Conservation (phyloP, 2,888 invertebrate species). For the Megalurothrips usitatus region DNA sequence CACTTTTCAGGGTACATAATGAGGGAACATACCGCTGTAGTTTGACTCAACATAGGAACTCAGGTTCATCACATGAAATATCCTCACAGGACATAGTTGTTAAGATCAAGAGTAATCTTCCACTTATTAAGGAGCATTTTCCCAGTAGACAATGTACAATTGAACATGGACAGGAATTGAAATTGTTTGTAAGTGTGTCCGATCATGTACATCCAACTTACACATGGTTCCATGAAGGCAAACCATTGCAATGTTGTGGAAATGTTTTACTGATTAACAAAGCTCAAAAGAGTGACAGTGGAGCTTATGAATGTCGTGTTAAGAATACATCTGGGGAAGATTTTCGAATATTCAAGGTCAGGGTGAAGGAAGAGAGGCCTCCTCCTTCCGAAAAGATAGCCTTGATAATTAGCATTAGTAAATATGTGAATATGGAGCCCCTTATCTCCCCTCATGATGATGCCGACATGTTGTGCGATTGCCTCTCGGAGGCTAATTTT, state of each 20-base stretch:
- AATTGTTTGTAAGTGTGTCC: background rate
- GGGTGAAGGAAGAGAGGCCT: background rate
- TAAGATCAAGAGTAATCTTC: background rate
- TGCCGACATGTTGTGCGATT: background rate
- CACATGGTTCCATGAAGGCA: background rate
- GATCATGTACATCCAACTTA: background rate
- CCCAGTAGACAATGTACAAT: background rate
- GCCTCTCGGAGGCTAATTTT: background rate
- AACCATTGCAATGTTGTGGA: background rate
- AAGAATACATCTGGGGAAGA: background rate
- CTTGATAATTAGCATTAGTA: background rate
- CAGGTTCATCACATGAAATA: background rate
- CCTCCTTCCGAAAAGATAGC: background rate
- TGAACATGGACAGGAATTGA: background rate
- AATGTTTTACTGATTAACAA: background rate
- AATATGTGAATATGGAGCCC: background rate
- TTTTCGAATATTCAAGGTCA: background rate
- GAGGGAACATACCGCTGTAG: background rate
- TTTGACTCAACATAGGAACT: background rate
- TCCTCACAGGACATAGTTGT: background rate
- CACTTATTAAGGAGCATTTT: background rate
- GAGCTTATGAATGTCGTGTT: background rate
- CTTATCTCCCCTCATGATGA: background rate
- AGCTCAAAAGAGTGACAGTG: background rate
- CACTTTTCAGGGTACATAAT: background rate